Percentiles rank a stretch among this genome's conserved stretches.
Conservation (phyloP, 1,140 invertebrate genomes). For the Hestina assimilis region DNA sequence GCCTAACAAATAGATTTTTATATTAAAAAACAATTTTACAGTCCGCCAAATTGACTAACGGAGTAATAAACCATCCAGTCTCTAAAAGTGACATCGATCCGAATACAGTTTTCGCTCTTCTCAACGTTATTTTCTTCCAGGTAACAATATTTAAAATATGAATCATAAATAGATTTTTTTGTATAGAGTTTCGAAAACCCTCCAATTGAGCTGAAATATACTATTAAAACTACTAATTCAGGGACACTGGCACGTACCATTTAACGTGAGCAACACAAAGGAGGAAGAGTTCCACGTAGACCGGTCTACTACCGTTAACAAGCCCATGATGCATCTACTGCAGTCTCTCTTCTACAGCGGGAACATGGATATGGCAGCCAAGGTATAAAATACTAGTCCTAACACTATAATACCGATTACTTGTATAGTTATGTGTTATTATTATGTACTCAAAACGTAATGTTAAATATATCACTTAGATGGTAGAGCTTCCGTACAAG, state of each 20-base stretch:
- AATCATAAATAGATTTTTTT: not conserved
- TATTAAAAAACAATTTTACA: not conserved
- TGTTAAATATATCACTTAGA: too few relatives aligned
- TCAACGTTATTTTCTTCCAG: conserved; percentile 42
- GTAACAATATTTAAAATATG: conserved; percentile 20
- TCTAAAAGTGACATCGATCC: conserved; percentile 9
- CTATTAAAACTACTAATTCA: too few relatives aligned
- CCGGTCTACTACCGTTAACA: conserved; percentile 24
- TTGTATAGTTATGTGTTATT: too few relatives aligned
- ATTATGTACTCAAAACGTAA: too few relatives aligned
- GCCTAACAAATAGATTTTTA: too few relatives aligned
- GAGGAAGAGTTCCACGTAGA: conserved; percentile 39
- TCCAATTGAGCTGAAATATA: too few relatives aligned
- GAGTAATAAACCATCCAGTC: conserved; percentile 28
- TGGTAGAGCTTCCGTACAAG: conserved; percentile 47
- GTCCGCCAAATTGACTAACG: conserved; percentile 16
- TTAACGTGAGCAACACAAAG: conserved; percentile 30
- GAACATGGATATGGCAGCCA: conserved; percentile 31
- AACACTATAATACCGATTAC: too few relatives aligned
- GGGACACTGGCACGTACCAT: conserved; percentile 47
- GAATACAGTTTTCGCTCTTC: conserved; percentile 17
- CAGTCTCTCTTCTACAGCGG: conserved; percentile 35
- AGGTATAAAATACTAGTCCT: too few relatives aligned
- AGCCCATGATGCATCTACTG: conserved; percentile 39
- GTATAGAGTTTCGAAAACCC: not conserved